Base-by-base conservation (phyloP, 1,140 invertebrate species). In the Heliconius hermathena region DNA sequence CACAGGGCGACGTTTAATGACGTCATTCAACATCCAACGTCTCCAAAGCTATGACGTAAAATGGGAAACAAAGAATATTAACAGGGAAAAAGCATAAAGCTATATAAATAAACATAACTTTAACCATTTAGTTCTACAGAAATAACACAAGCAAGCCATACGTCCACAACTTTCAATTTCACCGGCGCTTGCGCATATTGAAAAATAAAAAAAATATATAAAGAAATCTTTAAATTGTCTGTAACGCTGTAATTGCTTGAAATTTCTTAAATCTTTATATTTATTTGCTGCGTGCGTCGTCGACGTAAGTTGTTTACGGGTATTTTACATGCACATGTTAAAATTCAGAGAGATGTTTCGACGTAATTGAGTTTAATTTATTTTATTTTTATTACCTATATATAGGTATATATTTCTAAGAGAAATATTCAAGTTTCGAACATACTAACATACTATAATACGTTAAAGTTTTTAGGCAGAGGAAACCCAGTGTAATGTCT, bases 151-250 rank as follows among this genome's bases (percentile, higher is more conserved):
- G 75, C 74, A 75, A 77, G 71, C 73, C 71, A 80, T 80, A 75
- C 79, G 75, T 60, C 79, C 74, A 76, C 75, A 52, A 80, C 79
- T 80, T 80, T 80, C 79, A 73, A 76, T 80, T 76, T 77, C 78
- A 73, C 78, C 76, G 73, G 71, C 71, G 79, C 79, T 33, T 66
- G 78, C 78, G 73, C 79, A 77, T 77, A 71, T 73, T 22, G 72
- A 49, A 76, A 46, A 70, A 71, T 75, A 71, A 76, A 79, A 75
- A 80, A 77, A 36, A 81, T 73, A 76, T 46, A 46, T 46, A 46
- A 81, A 81, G 79, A 77, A 77, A 81, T 81, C 57, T 81, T 71
- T 77, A 77, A 81, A 81, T 81, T 49, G 75, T 70, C 79, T 73
- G 75, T 73, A 80, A 81, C 79, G 75, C 79, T 74, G 74, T 77